Evolutionary conservation across 1,140 invertebrate species (phyloP).

Genomic region (Drosophila parabipectinata): DNA sequence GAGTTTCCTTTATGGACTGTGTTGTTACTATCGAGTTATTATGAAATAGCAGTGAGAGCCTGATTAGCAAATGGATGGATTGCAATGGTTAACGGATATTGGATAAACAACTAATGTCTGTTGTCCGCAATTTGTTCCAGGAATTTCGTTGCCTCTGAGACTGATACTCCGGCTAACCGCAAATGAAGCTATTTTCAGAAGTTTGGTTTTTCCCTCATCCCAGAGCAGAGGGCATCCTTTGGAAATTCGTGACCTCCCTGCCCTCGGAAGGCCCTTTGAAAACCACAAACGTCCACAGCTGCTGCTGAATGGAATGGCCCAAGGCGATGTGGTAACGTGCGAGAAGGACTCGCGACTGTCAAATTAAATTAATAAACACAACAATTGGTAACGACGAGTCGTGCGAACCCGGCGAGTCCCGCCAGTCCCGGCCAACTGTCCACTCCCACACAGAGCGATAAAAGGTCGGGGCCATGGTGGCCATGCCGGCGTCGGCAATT

Average conservation of each 20-base stretch:
- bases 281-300: conserved; percentile 62
- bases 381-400: conserved; percentile 63
- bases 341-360: conserved; percentile 60
- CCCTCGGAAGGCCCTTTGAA: conserved; percentile 12
- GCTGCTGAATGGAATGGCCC: conserved; percentile 49
- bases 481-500: conserved; percentile 53
- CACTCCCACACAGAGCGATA: conserved; percentile 55
- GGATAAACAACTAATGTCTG: conserved; percentile 35
- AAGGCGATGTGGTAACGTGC: conserved; percentile 58
- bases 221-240: background rate
- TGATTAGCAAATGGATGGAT: conserved; percentile 60
- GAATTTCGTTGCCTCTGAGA: background rate
- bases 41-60: conserved; percentile 41
- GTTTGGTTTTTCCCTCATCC: background rate
- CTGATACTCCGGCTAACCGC: conserved; percentile 45
- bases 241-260: background rate
- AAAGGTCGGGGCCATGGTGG: background rate
- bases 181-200: conserved; percentile 32
- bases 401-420: conserved; percentile 6
- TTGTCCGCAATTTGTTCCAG: conserved; percentile 3
- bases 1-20: conserved; percentile 8
- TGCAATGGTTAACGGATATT: conserved; percentile 38
- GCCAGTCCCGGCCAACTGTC: conserved; percentile 59
- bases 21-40: conserved; percentile 41
- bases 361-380: conserved; percentile 83